Percentiles rank a stretch among this genome's conserved stretches.
These are phyloP conservation scores for Actinostola sp. DNA, from an alignment of 92 coral and sea anemone genomes.

Conservation along the genomic window DNA sequence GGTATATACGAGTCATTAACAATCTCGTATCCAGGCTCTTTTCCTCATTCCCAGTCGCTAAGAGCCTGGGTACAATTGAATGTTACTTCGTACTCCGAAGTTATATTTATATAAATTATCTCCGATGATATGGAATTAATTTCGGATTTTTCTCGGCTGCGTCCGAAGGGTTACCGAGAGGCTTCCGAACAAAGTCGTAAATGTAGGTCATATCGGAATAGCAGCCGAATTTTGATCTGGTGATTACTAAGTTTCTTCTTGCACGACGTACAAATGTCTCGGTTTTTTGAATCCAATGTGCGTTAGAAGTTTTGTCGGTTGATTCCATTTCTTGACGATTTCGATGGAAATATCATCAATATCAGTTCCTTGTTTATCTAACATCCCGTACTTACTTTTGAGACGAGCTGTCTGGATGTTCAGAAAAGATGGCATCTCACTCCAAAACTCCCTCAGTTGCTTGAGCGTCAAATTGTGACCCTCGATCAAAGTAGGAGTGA, in stretches of 20 bases:
- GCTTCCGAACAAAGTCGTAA: too few species aligned
- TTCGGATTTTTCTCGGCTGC: too few species aligned
- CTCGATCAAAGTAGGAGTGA: conserved; percentile 28
- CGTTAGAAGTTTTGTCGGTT: conserved; percentile 18
- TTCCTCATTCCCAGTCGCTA: too few species aligned
- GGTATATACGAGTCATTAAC: too few species aligned
- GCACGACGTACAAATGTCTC: conserved; percentile 12
- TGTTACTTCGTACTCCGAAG: too few species aligned
- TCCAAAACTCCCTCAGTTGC: conserved; percentile 37
- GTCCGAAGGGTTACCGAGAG: too few species aligned
- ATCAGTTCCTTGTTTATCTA: conserved; percentile 9
- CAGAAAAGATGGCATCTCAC: conserved; percentile 40
- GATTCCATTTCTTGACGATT: conserved; percentile 30
- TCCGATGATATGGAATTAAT: too few species aligned
- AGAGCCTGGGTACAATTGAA: too few species aligned
- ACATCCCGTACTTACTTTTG: conserved; percentile 28
- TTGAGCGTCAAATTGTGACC: conserved; percentile 29
- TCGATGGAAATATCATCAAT: conserved; percentile 44
- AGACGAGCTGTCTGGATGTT: conserved; percentile 23
- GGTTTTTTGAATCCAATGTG: conserved; percentile 1
- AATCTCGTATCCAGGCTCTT: too few species aligned
- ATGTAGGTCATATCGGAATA: too few species aligned
- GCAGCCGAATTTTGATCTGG: too few species aligned
- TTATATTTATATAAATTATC: too few species aligned
- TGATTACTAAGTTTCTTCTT: background rate